A percentile compares a stretch with the other conserved stretches of the same genome.
These are phyloP conservation scores for Leuciscus idus DNA, from an alignment of 2,113 vertebrate species.

Conservation along the genomic window DNA sequence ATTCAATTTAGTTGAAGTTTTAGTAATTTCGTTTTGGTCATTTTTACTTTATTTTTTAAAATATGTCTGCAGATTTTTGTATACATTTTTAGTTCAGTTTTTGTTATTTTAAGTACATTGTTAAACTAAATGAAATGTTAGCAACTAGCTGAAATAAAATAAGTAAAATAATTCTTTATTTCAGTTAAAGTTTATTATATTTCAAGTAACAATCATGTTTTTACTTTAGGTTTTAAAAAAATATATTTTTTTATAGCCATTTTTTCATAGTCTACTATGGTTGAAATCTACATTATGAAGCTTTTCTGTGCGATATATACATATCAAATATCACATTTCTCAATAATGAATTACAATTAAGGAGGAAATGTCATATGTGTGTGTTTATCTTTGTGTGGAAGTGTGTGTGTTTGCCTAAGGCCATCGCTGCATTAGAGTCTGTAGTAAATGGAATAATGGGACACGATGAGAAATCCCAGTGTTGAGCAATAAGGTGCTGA, in stretches of 20 bases:
- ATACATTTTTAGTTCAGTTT: too few relatives aligned
- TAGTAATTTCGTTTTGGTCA: too few relatives aligned
- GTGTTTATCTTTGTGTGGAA: conserved; percentile 43
- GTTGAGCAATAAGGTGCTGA: conserved; percentile 99
- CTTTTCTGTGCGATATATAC: not conserved
- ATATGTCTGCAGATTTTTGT: too few relatives aligned
- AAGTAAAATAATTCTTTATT: too few relatives aligned
- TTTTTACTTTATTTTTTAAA: too few relatives aligned
- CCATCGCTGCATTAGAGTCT: conserved; percentile 84
- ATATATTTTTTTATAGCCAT: not conserved
- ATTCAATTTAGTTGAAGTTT: too few relatives aligned
- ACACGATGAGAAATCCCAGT: conserved; percentile 99
- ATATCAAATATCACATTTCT: conserved; percentile 35
- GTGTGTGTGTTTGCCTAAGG: conserved; percentile 78
- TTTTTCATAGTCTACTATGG: not conserved
- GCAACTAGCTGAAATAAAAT: too few relatives aligned
- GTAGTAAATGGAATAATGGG: conserved; percentile 98
- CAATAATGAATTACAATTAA: conserved; percentile 49
- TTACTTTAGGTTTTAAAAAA: not conserved
- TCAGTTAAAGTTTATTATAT: too few relatives aligned
- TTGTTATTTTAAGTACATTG: too few relatives aligned
- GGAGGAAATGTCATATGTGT: conserved; percentile 33
- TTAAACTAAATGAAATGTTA: too few relatives aligned
- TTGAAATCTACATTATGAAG: conserved; percentile 14
- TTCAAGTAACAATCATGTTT: too few relatives aligned